Base-by-base conservation (phyloP, 2,888 invertebrate genomes). In the Hemistola chrysoprasaria region DNA sequence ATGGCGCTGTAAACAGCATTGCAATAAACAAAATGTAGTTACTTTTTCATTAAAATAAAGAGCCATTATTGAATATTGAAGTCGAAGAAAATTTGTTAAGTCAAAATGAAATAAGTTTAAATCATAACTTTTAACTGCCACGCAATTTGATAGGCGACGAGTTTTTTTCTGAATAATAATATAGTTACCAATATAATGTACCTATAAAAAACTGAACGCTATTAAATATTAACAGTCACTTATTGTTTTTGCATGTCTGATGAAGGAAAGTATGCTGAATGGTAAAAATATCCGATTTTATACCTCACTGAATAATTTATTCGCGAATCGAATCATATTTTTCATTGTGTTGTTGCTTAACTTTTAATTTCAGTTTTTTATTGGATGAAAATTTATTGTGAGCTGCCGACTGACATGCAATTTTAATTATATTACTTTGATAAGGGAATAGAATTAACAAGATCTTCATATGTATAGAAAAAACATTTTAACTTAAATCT, bases 241-340 rank as follows among this genome's bases (percentile, higher is more conserved):
- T 43, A 43, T 43, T 39, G 43, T 27, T 38, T 44, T 25, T 39
- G 43, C 43, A 44, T 44, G 43, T 44, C 38, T 44, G 43, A 44
- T 44, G 43, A 44, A 26, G 8, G 22, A 22, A 34, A 37, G 34
- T 34, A 39, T 34, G 38, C 26, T 26, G 30, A 26, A 25, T 30
- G 38, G 30, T 39, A 34, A 39, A 38, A 39, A 44, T 37, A 37
- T 25, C 37, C 38, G 26, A 44, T 30, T 43, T 44, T 27, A 39
- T 39, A 44, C 20, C 34, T 28, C 43, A 16, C 20, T 34, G 34
- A 39, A 44, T 39, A 39, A 34, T 38, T 44, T 44, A 31, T 39
- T 16, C 22, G 8, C 11, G 38, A 35, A 31, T 23, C 27, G 43
- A 27, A 39, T 31, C 34, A 26, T 43, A 31, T 30, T 44, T 44